Base-by-base conservation (phyloP, 2,113 vertebrate genomes). In the Melanerpes aurifrons region DNA sequence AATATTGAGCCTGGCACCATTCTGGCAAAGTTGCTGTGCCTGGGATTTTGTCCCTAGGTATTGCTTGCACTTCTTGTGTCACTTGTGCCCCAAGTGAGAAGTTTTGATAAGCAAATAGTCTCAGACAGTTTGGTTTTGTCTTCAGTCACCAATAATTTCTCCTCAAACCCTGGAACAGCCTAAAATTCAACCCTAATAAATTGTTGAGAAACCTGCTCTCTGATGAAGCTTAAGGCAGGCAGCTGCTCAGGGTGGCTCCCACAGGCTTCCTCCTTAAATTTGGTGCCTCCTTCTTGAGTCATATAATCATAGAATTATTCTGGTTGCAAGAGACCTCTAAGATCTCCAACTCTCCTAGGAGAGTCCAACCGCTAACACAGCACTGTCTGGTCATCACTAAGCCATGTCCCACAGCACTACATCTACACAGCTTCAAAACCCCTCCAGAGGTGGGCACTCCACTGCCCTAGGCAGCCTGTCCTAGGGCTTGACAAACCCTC, bases 91-190 rank as follows among this genome's bases (percentile, higher is more conserved):
- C 45, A 73, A 12, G 32, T n/a, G 57, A 69, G 47, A 91, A 57
- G 50, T 7, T 81, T 88, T 86, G 58, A 71, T n/a, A 88, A 43
- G 25, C 21, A 59, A 62, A 56, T 9, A 6, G 3, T 14, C 43
- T 40, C 24, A 56, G 54, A 56, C 7, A 7, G 3, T 15, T 35
- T 45, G 7, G 4, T 62, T 45, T 87, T 67, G 62, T 83, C 66
- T 77, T 10, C 31, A 85, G 31, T 9, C 68, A 37, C 8, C 43
- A 69, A 9, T 18, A 35, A 70, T n/a, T 76, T 80, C 47, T 67
- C 26, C 20, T 68, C 0, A 0, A 70, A 56, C 29, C 29, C 29
- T 4, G 1, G 10, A 15, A 73, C 14, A 67, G 47, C 14, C 76
- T 58, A 50, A 82, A 83, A 29, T 59, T 70, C 67, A 12, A 32